Evolutionary conservation across 2,797 vertebrate species (phyloP).

Genomic region (Spatula versicolor): DNA sequence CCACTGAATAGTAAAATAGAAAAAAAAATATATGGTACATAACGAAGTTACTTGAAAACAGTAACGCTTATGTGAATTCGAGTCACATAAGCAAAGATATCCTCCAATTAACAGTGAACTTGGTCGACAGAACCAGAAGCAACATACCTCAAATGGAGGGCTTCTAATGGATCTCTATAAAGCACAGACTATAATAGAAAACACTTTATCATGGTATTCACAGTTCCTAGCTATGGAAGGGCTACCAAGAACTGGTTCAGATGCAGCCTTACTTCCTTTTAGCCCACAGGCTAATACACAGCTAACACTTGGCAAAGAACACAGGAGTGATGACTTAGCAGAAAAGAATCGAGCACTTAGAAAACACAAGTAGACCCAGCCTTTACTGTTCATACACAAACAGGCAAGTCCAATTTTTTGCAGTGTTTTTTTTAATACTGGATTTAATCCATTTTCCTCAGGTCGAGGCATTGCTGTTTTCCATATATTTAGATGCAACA

Average conservation of each 20-base stretch:
- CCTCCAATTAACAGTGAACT: neutral
- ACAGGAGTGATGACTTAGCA: neutral
- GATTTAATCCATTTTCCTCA: neutral
- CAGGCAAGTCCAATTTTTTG: neutral
- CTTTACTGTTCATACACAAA: neutral
- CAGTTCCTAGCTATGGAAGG: neutral
- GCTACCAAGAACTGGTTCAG: neutral
- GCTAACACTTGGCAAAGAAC: neutral
- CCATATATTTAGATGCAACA: neutral
- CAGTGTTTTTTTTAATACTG: neutral
- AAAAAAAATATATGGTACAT: slow-evolving; percentile 39
- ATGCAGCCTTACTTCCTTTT: neutral
- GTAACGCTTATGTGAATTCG: slow-evolving; percentile 46
- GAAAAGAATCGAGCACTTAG: neutral
- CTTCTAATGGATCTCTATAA: slow-evolving; percentile 8
- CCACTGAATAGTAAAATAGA: slow-evolving; percentile 3
- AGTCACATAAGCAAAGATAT: slow-evolving; percentile 32
- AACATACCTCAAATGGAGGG: slow-evolving; percentile 14
- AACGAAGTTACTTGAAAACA: slow-evolving; percentile 48
- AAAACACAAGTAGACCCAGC: neutral
- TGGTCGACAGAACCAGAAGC: neutral
- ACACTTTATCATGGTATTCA: neutral
- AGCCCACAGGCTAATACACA: neutral
- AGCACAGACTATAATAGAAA: slow-evolving; percentile 2
- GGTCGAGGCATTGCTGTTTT: neutral